Evolutionary conservation across 2,113 vertebrate species (phyloP), one percentile per base, ranked within the genome.

Genomic region (Podarcis muralis): DNA sequence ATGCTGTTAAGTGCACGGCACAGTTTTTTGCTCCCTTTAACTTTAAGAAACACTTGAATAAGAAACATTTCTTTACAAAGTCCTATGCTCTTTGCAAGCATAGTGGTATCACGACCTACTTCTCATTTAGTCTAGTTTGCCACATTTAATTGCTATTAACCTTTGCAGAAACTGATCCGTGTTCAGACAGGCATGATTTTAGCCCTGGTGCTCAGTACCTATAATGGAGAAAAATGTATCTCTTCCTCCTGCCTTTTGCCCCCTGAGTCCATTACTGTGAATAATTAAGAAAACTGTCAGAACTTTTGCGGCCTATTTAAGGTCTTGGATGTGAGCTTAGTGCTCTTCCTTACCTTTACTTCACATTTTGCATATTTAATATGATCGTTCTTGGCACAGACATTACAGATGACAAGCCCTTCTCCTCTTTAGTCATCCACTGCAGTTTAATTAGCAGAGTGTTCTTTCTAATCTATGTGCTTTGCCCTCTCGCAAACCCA

Each of bases 61-160:
- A 94, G 96, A 94, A 95, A 95, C 95, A 92, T 93, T 95, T 95
- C 94, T 94, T 92, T 94, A 90, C 86, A 89, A 92, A 95, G 93
- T 93, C 92, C 89, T n/a, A 86, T 96, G 97, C 96, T 97, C 96
- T 97, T 97, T 97, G 95, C 96, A 96, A 94, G 93, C 96, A 96
- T 95, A 96, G 94, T 87, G 76, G 96, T 97, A 98, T 97, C 97
- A 96, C 96, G 97, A 98, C 97, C 97, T 95, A 94, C 97, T 97
- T 95, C 97, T 97, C 96, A 97, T 97, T 97, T 97, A 95, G 93
- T 97, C 95, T 97, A 97, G 95, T 98, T 97, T 97, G 97, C 97
- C 97, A 95, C 96, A 97, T 97, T 98, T 97, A 97, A 97, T 98
- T 97, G 97, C 97, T 97, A 98, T 98, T 98, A 98, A 98, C 97